Base-by-base conservation (phyloP, 1,140 invertebrate species). In the Halictus rubicundus region DNA sequence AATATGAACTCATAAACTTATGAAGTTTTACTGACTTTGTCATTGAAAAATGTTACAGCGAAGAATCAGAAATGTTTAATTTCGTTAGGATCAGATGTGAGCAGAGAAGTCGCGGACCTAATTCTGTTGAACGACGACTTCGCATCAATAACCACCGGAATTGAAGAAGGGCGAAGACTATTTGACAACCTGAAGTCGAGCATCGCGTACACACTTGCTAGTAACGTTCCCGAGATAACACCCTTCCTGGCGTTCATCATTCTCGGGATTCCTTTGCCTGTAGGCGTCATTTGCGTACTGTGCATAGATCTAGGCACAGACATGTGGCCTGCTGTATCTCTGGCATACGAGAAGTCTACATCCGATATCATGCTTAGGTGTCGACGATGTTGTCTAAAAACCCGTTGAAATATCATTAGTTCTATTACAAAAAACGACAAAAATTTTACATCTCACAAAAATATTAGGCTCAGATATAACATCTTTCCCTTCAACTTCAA, bases 141-240 rank as follows among this genome's bases (percentile, higher is more conserved):
- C 93, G 98, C 98, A 37, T 99, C 99, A 7, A 99, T 99, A 93
- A 99, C 99, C 12, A 99, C 98, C 82, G 99, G 99, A 85, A 98
- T 99, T 65, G 99, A 99, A 94, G 99, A 99, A 93, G 99, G 98
- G 80, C 96, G 99, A 82, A 93, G 99, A 75, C 99, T 99, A 91
- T 99, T 99, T 94, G 99, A 99, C 94, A 99, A 99, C 92, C 94
- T 99, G 92, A 99, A 99, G 94, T 99, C 99, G 93, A 99, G 98
- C 80, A 99, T 99, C 94, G 98, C 98, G n/a, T 99, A 99, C 95
- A 99, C 98, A 37, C 94, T 99, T 73, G 99, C 99, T 71, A 99
- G 98, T 75, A 99, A 99, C 94, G 99, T 99, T 94, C 99, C 99
- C 85, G 99, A 99, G 95, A 99, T 99, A 91, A 98, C 98, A 49